These are phyloP conservation scores for Sitobion miscanthi DNA, from an alignment of 1,140 invertebrate genomes.

Conservation along the genomic window DNA sequence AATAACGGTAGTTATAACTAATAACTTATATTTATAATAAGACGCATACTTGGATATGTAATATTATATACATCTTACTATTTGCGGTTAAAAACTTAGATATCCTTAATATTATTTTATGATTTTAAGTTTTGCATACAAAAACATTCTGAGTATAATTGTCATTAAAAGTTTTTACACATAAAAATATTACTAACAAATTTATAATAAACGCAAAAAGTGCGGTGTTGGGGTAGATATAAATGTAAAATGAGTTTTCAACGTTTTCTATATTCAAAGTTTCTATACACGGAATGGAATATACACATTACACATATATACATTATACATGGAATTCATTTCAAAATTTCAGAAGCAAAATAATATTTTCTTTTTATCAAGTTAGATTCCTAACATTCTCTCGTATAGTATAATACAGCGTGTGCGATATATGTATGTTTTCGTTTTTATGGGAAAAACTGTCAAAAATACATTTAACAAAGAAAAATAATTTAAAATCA, in stretches of 20 bases:
- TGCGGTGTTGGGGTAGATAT: neutral
- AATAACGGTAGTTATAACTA: neutral
- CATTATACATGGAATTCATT: neutral
- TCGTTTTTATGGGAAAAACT: neutral
- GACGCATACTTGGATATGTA: neutral
- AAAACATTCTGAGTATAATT: neutral
- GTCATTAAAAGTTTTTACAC: neutral
- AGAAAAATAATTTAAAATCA: constrained; percentile 10
- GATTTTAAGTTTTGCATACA: neutral
- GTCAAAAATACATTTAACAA: constrained; percentile 18
- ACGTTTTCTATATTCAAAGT: neutral
- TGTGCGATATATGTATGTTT: neutral
- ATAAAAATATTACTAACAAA: constrained; percentile 1
- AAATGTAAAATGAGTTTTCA: neutral
- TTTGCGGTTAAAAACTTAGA: neutral
- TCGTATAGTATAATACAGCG: neutral
- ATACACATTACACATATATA: neutral
- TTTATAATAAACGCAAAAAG: neutral
- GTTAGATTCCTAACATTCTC: neutral
- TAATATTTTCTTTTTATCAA: constrained; percentile 9
- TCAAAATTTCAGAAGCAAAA: neutral
- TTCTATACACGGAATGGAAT: neutral
- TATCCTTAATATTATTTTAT: neutral
- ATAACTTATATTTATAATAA: neutral
- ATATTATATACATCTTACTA: neutral